phyloP scores from a whole-genome alignment of 1,140 invertebrate species.

The Hycleus phaleratus region DNA sequence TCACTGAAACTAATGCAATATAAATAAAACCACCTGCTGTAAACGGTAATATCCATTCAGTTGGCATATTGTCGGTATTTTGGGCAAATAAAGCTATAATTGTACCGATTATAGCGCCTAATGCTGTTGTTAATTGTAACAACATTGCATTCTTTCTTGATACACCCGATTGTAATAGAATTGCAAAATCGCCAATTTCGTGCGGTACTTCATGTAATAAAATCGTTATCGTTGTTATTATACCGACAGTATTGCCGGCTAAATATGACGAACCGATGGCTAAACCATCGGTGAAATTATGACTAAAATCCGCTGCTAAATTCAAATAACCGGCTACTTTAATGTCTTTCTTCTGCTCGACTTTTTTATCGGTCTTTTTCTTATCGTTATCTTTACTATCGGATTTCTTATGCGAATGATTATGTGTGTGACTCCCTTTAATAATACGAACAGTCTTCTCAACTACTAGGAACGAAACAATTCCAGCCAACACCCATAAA shows the following conservation, averaged over 20 bases:
- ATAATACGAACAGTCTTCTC: conserved; percentile 89
- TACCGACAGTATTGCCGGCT: conserved; percentile 72
- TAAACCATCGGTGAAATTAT: conserved; percentile 95
- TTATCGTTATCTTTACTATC: conserved; percentile 40
- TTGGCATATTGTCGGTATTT: conserved; percentile 62
- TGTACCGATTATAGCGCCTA: conserved; percentile 90
- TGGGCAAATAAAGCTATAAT: conserved; percentile 75
- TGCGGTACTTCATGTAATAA: conserved; percentile 95
- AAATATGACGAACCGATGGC: conserved; percentile 96
- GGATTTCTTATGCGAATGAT: conserved; percentile 44
- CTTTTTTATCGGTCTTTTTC: conserved; percentile 39
- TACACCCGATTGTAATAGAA: conserved; percentile 89
- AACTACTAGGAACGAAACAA: conserved; percentile 82
- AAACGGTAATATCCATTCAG: conserved; percentile 85
- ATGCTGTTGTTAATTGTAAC: conserved; percentile 84
- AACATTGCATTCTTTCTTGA: conserved; percentile 84
- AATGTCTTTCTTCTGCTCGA: conserved; percentile 50
- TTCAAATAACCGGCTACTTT: conserved; percentile 92
- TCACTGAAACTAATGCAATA: conserved; percentile 93
- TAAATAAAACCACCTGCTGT: conserved; percentile 98
- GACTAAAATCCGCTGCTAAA: conserved; percentile 88
- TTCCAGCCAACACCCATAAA: conserved; percentile 84
- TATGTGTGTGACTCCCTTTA: conserved; percentile 70
- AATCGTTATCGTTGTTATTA: conserved; percentile 88
- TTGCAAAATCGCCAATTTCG: conserved; percentile 98